Evolutionary conservation across 2,113 vertebrate genomes (phyloP), one percentile per base, ranked within the genome.

Genomic region (Zeus faber): DNA sequence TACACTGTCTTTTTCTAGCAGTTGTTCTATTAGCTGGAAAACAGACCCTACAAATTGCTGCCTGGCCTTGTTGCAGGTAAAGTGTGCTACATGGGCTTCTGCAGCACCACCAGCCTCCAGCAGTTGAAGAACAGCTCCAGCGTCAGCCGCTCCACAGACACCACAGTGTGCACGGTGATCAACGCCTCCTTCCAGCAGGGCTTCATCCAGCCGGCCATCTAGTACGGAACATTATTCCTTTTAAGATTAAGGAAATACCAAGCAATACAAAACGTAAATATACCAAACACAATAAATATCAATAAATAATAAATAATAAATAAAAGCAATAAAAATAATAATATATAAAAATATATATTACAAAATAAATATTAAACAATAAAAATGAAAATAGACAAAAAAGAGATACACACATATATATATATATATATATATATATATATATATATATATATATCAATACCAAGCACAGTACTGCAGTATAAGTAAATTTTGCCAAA

Each of bases 121-220:
- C 73, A 21, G 2, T 20, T 58, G 6, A 88, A 79, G 64, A 89
- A 85, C 27, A 62, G 27, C 62, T 88, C 83, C n/a, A 80, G 47
- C 26, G 25, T 86, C 49, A 88, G 77, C 54, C 70, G 41, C 16
- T 75, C 68, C 29, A 86, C 81, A 1, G 82, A 89, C 10, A 46
- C 81, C 16, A 84, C 87, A 0, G 48, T 82, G 23, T 87, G 79
- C 63, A 87, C 85, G 0, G 65, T 65, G 23, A 55, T 66, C 53
- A 87, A 85, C 58, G 62, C 72, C 27, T 68, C 62, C 44, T 74
- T 82, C 44, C 83, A 79, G 49, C 79, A 76, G 16, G 71, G 66
- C 21, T 81, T 80, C 67, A 89, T 87, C 31, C 86, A 89, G 25
- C 71, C 74, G 1, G 87, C 77, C 53, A 75, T 89, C 65, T 91